Evolutionary conservation across 1,140 invertebrate genomes (phyloP).

Genomic region (Drosophila guanche): DNA sequence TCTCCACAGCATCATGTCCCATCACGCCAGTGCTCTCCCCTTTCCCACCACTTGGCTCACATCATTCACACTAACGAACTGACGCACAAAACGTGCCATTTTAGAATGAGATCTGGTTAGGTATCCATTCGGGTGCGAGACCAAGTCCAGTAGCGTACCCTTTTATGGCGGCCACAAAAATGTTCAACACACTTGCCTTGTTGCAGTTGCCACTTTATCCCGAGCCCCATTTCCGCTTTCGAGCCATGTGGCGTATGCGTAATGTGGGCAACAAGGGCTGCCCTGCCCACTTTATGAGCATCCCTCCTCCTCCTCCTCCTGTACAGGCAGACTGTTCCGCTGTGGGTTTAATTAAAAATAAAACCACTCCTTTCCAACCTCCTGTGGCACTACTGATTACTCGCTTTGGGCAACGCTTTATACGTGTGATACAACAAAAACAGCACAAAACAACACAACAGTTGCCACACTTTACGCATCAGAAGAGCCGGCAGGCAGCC

Average conservation of each 20-base stretch:
- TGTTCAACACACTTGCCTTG: constrained; percentile 69
- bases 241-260: constrained; percentile 55
- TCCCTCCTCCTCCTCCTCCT: background rate
- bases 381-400: constrained; percentile 52
- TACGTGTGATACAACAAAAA: constrained; percentile 38
- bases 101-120: constrained; percentile 15
- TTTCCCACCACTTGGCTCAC: constrained; percentile 10
- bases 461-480: constrained; percentile 48
- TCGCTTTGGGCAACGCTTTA: constrained; percentile 37
- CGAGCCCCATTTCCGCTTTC: constrained; percentile 5
- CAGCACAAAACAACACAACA: constrained; percentile 31
- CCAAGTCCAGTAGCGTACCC: constrained; percentile 45
- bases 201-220: constrained; percentile 43
- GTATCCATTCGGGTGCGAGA: background rate
- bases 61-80: constrained; percentile 75
- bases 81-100: constrained; percentile 57
- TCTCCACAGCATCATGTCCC: background rate
- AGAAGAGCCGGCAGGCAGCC: constrained; percentile 8
- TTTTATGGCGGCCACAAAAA: constrained; percentile 73
- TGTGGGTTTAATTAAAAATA: constrained; percentile 75
- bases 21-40: background rate
- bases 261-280: constrained; percentile 50
- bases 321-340: constrained; percentile 21
- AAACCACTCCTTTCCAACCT: constrained; percentile 44
- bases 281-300: constrained; percentile 57